Percentiles rank a stretch among this genome's conserved stretches.
Conservation (phyloP, 2,888 invertebrate species). For the Oscheius sp. region DNA sequence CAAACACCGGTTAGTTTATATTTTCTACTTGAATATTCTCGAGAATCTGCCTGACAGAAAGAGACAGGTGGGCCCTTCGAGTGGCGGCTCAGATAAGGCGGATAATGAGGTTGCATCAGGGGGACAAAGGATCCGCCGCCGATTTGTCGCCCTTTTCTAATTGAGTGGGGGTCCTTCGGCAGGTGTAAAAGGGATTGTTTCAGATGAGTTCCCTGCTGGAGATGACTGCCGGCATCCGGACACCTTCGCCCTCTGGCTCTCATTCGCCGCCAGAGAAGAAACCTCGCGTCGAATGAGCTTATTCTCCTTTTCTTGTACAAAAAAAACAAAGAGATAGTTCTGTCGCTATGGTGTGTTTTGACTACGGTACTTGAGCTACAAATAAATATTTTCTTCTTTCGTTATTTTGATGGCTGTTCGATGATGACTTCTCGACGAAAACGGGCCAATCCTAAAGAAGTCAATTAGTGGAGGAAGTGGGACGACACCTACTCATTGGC, state of each 20-base stretch:
- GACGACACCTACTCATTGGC: slow-evolving; percentile 29
- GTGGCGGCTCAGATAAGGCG: slow-evolving; percentile 35
- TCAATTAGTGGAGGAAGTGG: neutral
- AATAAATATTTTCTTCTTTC: slow-evolving; percentile 12
- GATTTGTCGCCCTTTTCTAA: slow-evolving; percentile 31
- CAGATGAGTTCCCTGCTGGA: slow-evolving; percentile 31
- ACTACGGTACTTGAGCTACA: slow-evolving; percentile 19
- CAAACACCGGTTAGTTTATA: slow-evolving; percentile 22
- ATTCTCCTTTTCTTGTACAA: neutral
- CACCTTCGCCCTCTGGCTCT: slow-evolving; percentile 13
- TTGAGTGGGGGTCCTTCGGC: slow-evolving; percentile 24
- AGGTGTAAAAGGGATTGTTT: slow-evolving; percentile 22
- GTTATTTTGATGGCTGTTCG: slow-evolving; percentile 12
- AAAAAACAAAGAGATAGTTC: slow-evolving; percentile 6
- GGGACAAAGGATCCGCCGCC: slow-evolving; percentile 6
- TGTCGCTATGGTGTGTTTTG: slow-evolving; percentile 1
- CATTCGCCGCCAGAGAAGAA: slow-evolving; percentile 35
- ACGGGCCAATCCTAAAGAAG: slow-evolving; percentile 16
- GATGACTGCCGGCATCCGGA: slow-evolving; percentile 12
- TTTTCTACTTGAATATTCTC: too few relatives aligned
- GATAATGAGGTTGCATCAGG: slow-evolving; percentile 38
- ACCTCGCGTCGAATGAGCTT: slow-evolving; percentile 10
- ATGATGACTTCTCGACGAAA: slow-evolving; percentile 15
- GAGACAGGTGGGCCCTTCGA: slow-evolving; percentile 27
- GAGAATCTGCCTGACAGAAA: too few relatives aligned